phyloP scores from a whole-genome alignment of 2,888 invertebrate genomes.

The Polyommatus iphigenia region DNA sequence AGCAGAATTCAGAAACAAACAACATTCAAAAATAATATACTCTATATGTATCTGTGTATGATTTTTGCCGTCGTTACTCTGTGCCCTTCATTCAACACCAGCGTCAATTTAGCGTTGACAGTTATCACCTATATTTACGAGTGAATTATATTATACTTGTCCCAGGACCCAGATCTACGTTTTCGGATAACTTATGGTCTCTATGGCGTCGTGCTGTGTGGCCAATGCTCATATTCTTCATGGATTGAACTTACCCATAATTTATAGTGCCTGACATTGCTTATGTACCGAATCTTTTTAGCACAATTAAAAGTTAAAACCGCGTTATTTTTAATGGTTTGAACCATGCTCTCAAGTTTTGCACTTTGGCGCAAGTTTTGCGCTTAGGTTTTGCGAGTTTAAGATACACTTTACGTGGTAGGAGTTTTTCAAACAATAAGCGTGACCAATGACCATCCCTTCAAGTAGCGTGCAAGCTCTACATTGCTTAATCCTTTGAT shows the following conservation, averaged over 20 bases:
- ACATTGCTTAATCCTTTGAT: too few species aligned
- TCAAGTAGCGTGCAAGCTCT: too few species aligned
- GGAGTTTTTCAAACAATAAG: too few species aligned
- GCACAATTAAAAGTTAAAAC: too few species aligned
- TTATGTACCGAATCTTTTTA: background rate
- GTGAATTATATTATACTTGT: background rate
- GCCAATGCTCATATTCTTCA: background rate
- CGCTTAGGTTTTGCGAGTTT: too few species aligned
- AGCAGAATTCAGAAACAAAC: too few species aligned
- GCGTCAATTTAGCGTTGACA: conserved; percentile 2
- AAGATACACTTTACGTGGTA: too few species aligned
- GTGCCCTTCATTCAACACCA: background rate
- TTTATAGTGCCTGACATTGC: background rate
- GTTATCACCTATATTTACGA: background rate
- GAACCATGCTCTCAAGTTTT: too few species aligned
- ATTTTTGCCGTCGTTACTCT: background rate
- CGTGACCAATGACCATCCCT: too few species aligned
- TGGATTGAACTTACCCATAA: background rate
- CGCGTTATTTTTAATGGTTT: too few species aligned
- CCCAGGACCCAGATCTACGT: background rate
- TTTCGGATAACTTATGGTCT: background rate
- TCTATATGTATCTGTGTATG: background rate
- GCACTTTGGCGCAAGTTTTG: too few species aligned
- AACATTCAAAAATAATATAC: too few species aligned
- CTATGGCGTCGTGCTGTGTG: background rate